Base-by-base conservation (phyloP, 1,140 invertebrate species). In the Camponotus floridanus region DNA sequence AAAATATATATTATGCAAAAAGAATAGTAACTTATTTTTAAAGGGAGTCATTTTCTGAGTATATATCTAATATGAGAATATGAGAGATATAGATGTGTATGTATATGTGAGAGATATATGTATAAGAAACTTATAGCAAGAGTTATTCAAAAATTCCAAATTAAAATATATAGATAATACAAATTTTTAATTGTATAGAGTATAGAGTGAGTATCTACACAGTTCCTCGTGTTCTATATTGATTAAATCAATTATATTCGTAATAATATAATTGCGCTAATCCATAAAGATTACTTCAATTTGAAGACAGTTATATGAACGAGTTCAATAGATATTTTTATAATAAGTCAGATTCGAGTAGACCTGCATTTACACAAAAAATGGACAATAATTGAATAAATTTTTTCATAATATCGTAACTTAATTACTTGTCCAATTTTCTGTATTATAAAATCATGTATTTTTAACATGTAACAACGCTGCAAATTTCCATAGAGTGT, bases 321-420 rank as follows among this genome's bases (percentile, higher is more conserved):
- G 51, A 85, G 62, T 78, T 87, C 9, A 86, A 7, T 90, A 81
- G 70, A 65, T 85, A 90, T 90, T 87, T 90, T 90, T 90, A 62
- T 87, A 87, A 86, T 61, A 57, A 51, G 62, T 89, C 68, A 70
- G 7, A 15, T 86, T 39, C 61, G n/a, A 36, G 67, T 76, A 62
- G 76, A 78, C 62, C 13, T 91, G 70, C 79, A 90, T 90, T 86
- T 90, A 45, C 42, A 45, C 9, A 45, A 45, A 88, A 79, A 74
- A 55, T 86, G 76, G 90, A 91, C 89, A 91, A 90, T 88, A 91
- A 91, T 45, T 73, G 76, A 86, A 67, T 5, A 73, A 73, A 11
- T 74, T 11, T 55, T 73, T 68, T 78, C 42, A 48, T 21, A 65
- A 0, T 70, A 51, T 62, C 39, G 36, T 21, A n/a, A 73, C 61